Percentiles rank a stretch among this genome's conserved stretches.
These are phyloP conservation scores for Tragelaphus scriptus DNA, from an alignment of 2,113 vertebrate genomes.

Conservation along the genomic window DNA sequence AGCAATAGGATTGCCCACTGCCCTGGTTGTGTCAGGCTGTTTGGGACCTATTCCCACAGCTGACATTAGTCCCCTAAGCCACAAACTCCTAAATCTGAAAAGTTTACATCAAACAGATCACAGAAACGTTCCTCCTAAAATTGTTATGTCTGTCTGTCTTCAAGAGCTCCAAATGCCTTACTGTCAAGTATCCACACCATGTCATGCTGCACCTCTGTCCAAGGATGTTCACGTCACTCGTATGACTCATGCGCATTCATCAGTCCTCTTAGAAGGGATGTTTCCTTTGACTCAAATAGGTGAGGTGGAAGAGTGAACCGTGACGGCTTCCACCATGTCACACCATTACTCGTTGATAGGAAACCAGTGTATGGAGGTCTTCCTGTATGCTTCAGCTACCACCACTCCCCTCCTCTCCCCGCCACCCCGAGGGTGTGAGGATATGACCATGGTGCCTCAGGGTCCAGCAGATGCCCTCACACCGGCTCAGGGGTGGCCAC, in stretches of 20 bases:
- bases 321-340: not conserved
- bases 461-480: not conserved
- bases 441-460: accelerated
- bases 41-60: not conserved
- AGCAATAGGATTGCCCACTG: not conserved
- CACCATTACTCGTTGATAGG: not conserved
- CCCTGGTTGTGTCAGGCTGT: not conserved
- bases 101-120: not conserved
- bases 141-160: not conserved
- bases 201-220: not conserved
- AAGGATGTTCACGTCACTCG: not conserved
- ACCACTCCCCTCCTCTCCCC: not conserved
- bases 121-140: not conserved
- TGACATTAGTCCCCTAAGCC: not conserved
- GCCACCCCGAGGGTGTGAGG: not conserved
- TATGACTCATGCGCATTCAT: accelerated
- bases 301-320: not conserved
- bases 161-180: not conserved
- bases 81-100: not conserved
- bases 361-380: not conserved
- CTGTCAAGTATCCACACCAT: no score
- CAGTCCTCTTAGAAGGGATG: not conserved
- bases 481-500: no score
- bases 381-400: not conserved
- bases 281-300: not conserved